phyloP scores from a whole-genome alignment of 2,888 invertebrate genomes.

The Eretmocerus hayati region DNA sequence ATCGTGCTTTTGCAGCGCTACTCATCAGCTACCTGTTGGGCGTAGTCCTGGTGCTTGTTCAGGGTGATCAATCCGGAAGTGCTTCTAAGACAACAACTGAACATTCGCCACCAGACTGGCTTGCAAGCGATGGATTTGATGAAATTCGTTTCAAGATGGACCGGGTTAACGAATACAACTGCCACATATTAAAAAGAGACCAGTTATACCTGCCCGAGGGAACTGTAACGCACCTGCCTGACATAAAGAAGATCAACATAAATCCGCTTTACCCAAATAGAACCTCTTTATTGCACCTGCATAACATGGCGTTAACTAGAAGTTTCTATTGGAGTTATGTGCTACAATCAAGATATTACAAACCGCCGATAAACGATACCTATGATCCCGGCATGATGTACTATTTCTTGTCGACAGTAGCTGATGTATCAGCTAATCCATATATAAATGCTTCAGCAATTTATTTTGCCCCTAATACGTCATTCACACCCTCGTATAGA shows the following conservation, averaged over 20 bases:
- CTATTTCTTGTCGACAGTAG: slow-evolving; percentile 88
- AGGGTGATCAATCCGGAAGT: neutral
- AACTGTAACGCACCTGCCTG: slow-evolving; percentile 83
- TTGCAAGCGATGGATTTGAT: slow-evolving; percentile 82
- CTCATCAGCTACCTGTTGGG: slow-evolving; percentile 47
- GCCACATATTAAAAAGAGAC: slow-evolving; percentile 76
- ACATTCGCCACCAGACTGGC: slow-evolving; percentile 62
- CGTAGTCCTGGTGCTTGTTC: slow-evolving; percentile 49
- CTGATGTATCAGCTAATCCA: slow-evolving; percentile 89
- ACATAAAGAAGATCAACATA: slow-evolving; percentile 88
- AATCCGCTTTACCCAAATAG: slow-evolving; percentile 93
- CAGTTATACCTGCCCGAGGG: slow-evolving; percentile 80
- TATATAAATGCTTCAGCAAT: slow-evolving; percentile 88
- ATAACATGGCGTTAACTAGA: slow-evolving; percentile 92
- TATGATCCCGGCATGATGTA: slow-evolving; percentile 99
- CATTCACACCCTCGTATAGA: slow-evolving; percentile 88
- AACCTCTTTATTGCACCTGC: slow-evolving; percentile 84
- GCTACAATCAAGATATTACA: slow-evolving; percentile 80
- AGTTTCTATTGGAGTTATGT: slow-evolving; percentile 96
- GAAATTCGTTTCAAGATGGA: slow-evolving; percentile 79
- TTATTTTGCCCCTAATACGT: slow-evolving; percentile 89
- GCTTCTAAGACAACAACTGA: slow-evolving; percentile 1
- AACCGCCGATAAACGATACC: slow-evolving; percentile 84
- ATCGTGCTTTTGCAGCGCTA: no score
- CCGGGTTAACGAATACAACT: slow-evolving; percentile 79